Conservation (phyloP, 2,888 invertebrate genomes). For the Chaitophorus viminalis region DNA sequence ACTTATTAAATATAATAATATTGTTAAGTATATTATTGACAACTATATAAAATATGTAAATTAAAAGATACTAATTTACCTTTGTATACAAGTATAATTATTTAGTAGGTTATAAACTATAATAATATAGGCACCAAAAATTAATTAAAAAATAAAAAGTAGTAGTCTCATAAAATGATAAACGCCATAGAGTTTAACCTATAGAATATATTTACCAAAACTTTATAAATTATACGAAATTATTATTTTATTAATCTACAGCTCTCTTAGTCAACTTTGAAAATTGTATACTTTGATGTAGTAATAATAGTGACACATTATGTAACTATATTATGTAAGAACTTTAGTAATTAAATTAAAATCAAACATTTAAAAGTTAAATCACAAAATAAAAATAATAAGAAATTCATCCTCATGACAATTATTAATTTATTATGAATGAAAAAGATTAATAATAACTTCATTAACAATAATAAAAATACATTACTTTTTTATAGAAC, state of each 20-base stretch:
- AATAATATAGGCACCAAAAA: not conserved
- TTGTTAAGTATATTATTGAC: not conserved
- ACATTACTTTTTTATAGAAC: not conserved
- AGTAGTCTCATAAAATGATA: not conserved
- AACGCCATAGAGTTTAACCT: not conserved
- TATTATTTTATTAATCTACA: not conserved
- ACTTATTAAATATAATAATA: not conserved
- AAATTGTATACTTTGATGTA: not conserved
- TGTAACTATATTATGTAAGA: not conserved
- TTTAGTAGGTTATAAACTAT: not conserved
- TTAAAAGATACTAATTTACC: not conserved
- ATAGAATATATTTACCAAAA: not conserved
- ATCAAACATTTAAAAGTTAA: not conserved
- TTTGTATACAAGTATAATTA: not conserved
- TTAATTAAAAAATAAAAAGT: no score
- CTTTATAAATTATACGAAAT: not conserved
- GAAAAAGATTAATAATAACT: no score
- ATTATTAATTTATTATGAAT: not conserved
- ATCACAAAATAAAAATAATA: no score
- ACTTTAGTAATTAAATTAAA: conserved; percentile 24
- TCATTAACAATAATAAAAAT: not conserved
- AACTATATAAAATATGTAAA: not conserved
- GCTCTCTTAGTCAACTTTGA: not conserved
- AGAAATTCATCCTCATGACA: not conserved
- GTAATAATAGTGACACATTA: not conserved